These are phyloP conservation scores for Pipistrellus nathusii DNA, from an alignment of 2,797 vertebrate species.

Conservation along the genomic window DNA sequence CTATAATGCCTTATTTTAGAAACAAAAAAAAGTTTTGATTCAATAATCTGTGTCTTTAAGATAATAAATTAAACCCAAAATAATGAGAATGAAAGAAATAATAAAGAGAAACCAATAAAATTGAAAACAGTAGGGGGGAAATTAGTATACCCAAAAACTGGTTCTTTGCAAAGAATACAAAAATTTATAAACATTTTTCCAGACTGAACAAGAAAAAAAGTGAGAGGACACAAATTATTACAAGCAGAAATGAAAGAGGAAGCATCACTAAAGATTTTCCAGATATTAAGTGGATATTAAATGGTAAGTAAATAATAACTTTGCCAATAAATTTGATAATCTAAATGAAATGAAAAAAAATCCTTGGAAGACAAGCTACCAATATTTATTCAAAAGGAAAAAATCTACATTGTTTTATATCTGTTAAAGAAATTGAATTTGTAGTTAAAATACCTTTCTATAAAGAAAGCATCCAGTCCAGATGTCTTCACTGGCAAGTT, in stretches of 20 bases:
- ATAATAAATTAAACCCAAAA: conserved; percentile 33
- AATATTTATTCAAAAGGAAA: conserved; percentile 38
- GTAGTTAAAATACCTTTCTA: conserved; percentile 20
- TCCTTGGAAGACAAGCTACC: conserved; percentile 8
- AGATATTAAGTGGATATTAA: conserved; percentile 24
- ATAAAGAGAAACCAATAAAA: conserved; percentile 53
- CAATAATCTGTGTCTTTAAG: conserved; percentile 37
- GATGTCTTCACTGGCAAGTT: neutral
- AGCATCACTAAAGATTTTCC: neutral
- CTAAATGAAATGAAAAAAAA: conserved; percentile 17
- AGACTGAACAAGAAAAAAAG: conserved; percentile 36
- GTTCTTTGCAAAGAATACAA: conserved; percentile 45
- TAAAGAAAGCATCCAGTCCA: neutral
- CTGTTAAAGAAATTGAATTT: conserved; percentile 58
- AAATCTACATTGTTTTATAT: neutral
- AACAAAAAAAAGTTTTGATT: conserved; percentile 44
- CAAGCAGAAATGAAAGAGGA: neutral
- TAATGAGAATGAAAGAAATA: conserved; percentile 39
- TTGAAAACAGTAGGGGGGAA: conserved; percentile 12
- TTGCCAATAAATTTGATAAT: conserved; percentile 32
- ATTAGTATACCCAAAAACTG: conserved; percentile 24
- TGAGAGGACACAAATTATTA: conserved; percentile 27
- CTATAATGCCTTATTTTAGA: conserved; percentile 55
- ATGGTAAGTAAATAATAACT: neutral
- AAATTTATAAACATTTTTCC: neutral